Percentiles rank a stretch among this genome's conserved stretches.
Conservation (phyloP, 1,140 invertebrate species). For the Philotrypesis tridentata region DNA sequence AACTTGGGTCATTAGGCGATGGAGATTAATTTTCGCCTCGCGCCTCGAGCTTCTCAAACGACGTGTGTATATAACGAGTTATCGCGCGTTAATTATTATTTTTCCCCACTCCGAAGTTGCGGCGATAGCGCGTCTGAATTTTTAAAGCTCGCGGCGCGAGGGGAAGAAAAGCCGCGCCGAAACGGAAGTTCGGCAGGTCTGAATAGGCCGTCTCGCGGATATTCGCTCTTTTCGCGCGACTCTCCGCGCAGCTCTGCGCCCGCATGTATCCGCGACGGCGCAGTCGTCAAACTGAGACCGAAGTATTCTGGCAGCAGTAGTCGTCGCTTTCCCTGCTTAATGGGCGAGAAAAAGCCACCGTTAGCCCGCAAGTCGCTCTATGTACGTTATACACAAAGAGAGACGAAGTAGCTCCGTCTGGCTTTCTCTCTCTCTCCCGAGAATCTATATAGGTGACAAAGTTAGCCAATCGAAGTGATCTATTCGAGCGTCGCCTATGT, state of each 20-base stretch:
- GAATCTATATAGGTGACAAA: slow-evolving; percentile 46
- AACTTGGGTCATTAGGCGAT: background rate
- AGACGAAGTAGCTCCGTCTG: too few species aligned
- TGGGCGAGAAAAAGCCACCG: background rate
- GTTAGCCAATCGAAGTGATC: slow-evolving; percentile 41
- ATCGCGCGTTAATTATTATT: too few species aligned
- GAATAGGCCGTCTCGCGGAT: too few species aligned
- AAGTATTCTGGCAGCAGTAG: slow-evolving; percentile 21
- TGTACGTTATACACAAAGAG: too few species aligned
- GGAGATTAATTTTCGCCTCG: background rate
- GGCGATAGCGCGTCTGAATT: too few species aligned
- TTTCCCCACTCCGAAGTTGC: too few species aligned
- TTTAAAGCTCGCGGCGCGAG: too few species aligned
- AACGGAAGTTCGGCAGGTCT: too few species aligned
- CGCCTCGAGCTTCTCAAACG: background rate
- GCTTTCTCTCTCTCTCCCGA: too few species aligned
- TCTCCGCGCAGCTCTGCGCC: background rate
- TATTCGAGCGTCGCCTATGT: slow-evolving; percentile 23
- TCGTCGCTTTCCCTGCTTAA: background rate
- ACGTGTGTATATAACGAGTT: background rate
- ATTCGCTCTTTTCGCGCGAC: background rate
- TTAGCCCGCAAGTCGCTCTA: too few species aligned
- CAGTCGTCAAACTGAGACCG: background rate
- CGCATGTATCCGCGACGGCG: background rate
- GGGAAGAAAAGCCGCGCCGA: too few species aligned